phyloP scores from a whole-genome alignment of 2,888 invertebrate species.

The Harpalus rufipes region DNA sequence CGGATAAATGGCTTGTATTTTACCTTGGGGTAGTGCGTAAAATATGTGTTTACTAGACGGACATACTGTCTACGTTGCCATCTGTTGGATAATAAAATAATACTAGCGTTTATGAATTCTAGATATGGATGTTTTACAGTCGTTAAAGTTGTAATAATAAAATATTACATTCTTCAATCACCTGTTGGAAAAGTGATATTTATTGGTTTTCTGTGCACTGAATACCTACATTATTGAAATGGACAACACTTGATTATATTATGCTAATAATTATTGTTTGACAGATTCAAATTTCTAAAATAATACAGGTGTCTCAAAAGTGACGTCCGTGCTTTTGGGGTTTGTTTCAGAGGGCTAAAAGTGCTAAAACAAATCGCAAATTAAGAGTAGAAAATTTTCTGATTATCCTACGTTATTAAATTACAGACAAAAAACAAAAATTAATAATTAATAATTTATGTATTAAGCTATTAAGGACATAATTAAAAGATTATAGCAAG shows the following conservation, averaged over 20 bases:
- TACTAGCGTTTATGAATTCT: slow-evolving; percentile 17
- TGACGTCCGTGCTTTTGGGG: too few relatives aligned
- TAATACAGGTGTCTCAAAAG: too few relatives aligned
- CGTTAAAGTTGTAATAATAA: slow-evolving; percentile 1
- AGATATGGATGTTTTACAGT: slow-evolving; percentile 28
- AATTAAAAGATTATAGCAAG: too few relatives aligned
- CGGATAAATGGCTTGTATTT: slow-evolving; percentile 37
- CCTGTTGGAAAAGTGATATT: neutral
- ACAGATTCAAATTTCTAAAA: too few relatives aligned
- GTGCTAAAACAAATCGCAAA: too few relatives aligned
- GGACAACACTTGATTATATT: neutral
- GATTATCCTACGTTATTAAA: too few relatives aligned
- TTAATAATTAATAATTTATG: too few relatives aligned
- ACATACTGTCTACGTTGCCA: slow-evolving; percentile 19
- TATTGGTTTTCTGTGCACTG: neutral
- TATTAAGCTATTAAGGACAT: too few relatives aligned
- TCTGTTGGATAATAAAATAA: slow-evolving; percentile 41
- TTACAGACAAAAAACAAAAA: too few relatives aligned
- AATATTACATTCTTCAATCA: neutral
- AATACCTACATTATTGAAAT: neutral
- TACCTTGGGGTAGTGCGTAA: slow-evolving; percentile 63
- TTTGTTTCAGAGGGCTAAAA: too few relatives aligned
- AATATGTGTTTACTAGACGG: slow-evolving; percentile 47
- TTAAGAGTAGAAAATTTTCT: too few relatives aligned
- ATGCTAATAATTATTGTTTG: too few relatives aligned